Percentiles rank a stretch among this genome's conserved stretches.
These are phyloP conservation scores for Melopsittacus undulatus DNA, from an alignment of 2,797 vertebrate genomes.

Conservation along the genomic window DNA sequence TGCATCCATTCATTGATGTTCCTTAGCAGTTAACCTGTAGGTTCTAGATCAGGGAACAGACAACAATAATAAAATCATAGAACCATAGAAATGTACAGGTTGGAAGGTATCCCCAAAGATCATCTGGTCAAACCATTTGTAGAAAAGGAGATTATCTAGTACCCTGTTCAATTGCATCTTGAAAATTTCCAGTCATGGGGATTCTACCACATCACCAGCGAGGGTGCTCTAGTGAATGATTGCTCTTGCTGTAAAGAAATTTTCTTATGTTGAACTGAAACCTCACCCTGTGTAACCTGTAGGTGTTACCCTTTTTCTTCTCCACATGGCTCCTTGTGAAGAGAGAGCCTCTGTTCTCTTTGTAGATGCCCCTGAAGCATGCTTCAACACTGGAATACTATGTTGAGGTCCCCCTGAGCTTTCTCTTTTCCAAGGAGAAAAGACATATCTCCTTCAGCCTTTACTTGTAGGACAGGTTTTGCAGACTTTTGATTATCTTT, in stretches of 20 bases:
- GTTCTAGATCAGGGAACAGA: not conserved
- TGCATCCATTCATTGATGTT: not conserved
- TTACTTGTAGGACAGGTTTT: not conserved
- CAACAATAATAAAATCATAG: not conserved
- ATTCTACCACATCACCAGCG: accelerated
- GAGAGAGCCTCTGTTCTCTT: not conserved
- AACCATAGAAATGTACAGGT: not conserved
- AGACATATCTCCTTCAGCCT: not conserved
- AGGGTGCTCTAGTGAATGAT: not conserved
- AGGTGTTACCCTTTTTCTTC: not conserved
- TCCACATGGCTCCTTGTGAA: accelerated
- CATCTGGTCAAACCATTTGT: not conserved
- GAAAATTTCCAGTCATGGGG: not conserved
- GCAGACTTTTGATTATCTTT: not conserved
- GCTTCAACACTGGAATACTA: not conserved
- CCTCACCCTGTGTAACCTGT: not conserved
- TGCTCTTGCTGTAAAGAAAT: not conserved
- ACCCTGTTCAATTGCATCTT: accelerated
- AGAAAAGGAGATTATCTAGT: not conserved
- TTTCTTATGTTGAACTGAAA: not conserved
- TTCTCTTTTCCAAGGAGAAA: not conserved
- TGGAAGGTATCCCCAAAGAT: not conserved
- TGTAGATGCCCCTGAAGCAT: not conserved
- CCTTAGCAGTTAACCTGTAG: not conserved
- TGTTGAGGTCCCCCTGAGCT: not conserved